Evolutionary conservation across 1,140 invertebrate species (phyloP).

Genomic region (Heliconius congener): DNA sequence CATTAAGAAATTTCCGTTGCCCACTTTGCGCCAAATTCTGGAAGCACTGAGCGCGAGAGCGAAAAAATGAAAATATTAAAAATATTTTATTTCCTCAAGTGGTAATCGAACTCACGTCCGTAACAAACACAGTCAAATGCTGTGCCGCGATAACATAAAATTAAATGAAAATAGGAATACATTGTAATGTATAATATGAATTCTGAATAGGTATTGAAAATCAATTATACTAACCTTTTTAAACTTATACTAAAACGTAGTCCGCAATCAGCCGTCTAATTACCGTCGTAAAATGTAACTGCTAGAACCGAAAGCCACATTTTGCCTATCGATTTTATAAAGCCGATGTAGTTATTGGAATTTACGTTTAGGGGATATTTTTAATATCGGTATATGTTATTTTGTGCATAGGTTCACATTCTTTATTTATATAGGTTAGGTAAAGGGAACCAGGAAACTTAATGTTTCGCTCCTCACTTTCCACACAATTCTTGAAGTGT

Average conservation of each 20-base stretch:
- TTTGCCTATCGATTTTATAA: constrained; percentile 13
- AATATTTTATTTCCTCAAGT: too few species aligned
- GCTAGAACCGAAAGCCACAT: constrained; percentile 8
- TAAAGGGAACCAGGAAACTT: too few species aligned
- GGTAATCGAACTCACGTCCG: too few species aligned
- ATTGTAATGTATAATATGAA: not conserved
- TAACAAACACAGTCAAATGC: too few species aligned
- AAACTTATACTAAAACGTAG: constrained; percentile 2
- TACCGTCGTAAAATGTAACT: constrained; percentile 12
- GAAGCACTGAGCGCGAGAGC: too few species aligned
- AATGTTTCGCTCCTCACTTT: too few species aligned
- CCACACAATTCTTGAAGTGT: too few species aligned
- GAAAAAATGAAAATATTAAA: too few species aligned
- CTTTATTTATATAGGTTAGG: too few species aligned
- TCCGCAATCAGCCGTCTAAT: constrained; percentile 9
- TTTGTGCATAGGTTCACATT: not conserved
- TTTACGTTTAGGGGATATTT: not conserved
- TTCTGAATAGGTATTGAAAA: constrained; percentile 1
- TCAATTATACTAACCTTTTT: constrained; percentile 8
- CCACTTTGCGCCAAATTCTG: too few species aligned
- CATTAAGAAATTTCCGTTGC: too few species aligned
- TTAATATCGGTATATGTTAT: not conserved
- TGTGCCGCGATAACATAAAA: too few species aligned
- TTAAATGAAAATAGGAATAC: not conserved
- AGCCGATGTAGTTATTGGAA: not conserved